Evolutionary conservation across 2,888 invertebrate genomes (phyloP).

Genomic region (Venusia cambrica): DNA sequence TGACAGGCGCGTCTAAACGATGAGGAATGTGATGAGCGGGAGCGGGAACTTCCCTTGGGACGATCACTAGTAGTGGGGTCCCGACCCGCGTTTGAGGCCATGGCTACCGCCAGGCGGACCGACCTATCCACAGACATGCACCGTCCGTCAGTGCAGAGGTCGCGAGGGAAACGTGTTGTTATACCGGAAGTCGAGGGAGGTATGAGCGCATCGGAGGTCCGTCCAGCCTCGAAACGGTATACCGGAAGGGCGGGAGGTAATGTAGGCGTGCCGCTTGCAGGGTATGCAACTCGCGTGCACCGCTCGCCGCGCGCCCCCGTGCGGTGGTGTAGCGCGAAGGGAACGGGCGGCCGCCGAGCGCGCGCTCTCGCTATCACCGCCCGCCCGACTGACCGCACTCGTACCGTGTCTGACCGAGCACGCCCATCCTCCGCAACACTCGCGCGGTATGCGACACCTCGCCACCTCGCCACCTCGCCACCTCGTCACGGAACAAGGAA

Average conservation of each 20-base stretch:
- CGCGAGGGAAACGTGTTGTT: conserved; percentile 14
- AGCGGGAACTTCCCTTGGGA: conserved; percentile 3
- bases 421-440: conserved; percentile 39
- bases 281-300: conserved; percentile 44
- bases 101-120: background rate
- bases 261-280: conserved; percentile 45
- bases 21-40: conserved; percentile 1
- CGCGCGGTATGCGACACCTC: too few species aligned
- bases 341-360: conserved; percentile 47
- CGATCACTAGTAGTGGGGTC: conserved; percentile 1
- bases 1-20: conserved; percentile 7
- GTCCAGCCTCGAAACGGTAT: conserved; percentile 30
- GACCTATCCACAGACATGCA: conserved; percentile 6
- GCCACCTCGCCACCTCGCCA: too few species aligned
- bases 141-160: conserved; percentile 3
- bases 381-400: conserved; percentile 47
- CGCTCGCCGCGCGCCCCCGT: conserved; percentile 24
- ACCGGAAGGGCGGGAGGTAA: conserved; percentile 41
- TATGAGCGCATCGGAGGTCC: conserved; percentile 41
- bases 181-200: conserved; percentile 29
- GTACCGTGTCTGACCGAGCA: conserved; percentile 26
- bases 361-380: conserved; percentile 39
- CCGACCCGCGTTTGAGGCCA: conserved; percentile 6
- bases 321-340: too few species aligned
- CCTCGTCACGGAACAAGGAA: conserved; percentile 3